These are phyloP conservation scores for Diaperis boleti DNA, from an alignment of 2,888 invertebrate species.

Conservation along the genomic window DNA sequence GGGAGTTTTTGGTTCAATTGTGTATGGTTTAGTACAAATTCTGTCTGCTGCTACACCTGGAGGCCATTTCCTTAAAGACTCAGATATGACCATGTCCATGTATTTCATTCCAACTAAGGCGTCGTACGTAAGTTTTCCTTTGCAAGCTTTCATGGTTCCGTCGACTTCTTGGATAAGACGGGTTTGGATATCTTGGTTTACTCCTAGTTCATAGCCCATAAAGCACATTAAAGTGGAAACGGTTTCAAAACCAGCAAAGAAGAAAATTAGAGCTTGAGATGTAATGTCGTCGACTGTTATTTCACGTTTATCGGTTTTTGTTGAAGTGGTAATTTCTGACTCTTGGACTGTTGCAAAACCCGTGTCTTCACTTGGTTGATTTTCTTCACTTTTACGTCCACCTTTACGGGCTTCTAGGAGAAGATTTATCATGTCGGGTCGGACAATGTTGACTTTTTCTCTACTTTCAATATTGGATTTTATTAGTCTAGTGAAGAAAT, in stretches of 20 bases:
- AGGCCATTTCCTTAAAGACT: conserved; percentile 53
- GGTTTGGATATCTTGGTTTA: conserved; percentile 71
- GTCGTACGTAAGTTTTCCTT: conserved; percentile 66
- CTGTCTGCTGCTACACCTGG: too few relatives aligned
- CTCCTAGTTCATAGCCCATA: conserved; percentile 50
- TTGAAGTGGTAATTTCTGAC: not conserved
- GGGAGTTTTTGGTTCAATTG: too few relatives aligned
- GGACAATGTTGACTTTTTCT: conserved; percentile 54
- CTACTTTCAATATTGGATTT: conserved; percentile 60
- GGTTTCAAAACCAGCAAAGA: conserved; percentile 27
- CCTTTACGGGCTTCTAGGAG: conserved; percentile 65
- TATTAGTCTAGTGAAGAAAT: conserved; percentile 53
- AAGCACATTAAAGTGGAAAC: conserved; percentile 10
- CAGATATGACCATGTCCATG: conserved; percentile 73
- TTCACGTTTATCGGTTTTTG: not conserved
- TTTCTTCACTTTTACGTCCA: conserved; percentile 34
- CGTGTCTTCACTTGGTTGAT: conserved; percentile 22
- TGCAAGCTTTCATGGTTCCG: conserved; percentile 4
- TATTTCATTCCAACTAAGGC: conserved; percentile 70
- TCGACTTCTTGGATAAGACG: conserved; percentile 66
- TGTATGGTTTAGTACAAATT: not conserved
- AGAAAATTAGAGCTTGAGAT: conserved; percentile 20
- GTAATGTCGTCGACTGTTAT: conserved; percentile 4
- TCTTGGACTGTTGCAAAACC: conserved; percentile 50
- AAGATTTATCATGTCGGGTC: conserved; percentile 71